Evolutionary conservation across 2,797 vertebrate genomes (phyloP).

Genomic region (Poecilia gillii): DNA sequence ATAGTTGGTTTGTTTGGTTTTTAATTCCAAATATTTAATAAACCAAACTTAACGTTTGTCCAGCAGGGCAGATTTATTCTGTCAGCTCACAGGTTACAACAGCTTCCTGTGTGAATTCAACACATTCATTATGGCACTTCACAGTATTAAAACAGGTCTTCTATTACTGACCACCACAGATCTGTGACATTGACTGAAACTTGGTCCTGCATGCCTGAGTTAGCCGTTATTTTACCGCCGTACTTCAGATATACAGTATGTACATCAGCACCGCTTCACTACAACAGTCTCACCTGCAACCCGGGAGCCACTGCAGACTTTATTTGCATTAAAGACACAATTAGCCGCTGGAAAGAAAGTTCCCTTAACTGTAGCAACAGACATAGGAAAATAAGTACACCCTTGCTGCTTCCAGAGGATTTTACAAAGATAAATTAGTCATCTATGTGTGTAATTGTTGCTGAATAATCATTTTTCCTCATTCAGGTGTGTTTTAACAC

Average conservation of each 20-base stretch:
- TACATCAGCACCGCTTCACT: conserved; percentile 28
- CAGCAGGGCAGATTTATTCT: conserved; percentile 19
- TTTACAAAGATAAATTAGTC: background rate
- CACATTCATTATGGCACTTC: conserved; percentile 64
- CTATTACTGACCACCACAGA: conserved; percentile 25
- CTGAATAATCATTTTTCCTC: background rate
- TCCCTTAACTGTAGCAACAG: no score
- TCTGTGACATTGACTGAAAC: conserved; percentile 19
- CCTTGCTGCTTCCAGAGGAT: background rate
- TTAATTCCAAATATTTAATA: background rate
- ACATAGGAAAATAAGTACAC: background rate
- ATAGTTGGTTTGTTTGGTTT: background rate
- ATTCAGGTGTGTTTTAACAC: background rate
- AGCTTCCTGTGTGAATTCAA: conserved; percentile 13
- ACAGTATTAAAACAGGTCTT: conserved; percentile 39
- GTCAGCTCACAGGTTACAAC: conserved; percentile 18
- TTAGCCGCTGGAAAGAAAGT: background rate
- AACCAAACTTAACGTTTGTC: conserved; percentile 6
- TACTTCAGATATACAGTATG: conserved; percentile 32
- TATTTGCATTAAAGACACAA: background rate
- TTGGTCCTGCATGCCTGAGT: conserved; percentile 34
- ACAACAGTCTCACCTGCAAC: conserved; percentile 28
- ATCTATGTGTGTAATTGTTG: background rate
- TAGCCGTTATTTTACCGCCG: conserved; percentile 17
- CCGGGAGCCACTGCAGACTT: conserved; percentile 7